Evolutionary conservation across 2,888 invertebrate genomes (phyloP).

Genomic region (Cephus nigrinus): DNA sequence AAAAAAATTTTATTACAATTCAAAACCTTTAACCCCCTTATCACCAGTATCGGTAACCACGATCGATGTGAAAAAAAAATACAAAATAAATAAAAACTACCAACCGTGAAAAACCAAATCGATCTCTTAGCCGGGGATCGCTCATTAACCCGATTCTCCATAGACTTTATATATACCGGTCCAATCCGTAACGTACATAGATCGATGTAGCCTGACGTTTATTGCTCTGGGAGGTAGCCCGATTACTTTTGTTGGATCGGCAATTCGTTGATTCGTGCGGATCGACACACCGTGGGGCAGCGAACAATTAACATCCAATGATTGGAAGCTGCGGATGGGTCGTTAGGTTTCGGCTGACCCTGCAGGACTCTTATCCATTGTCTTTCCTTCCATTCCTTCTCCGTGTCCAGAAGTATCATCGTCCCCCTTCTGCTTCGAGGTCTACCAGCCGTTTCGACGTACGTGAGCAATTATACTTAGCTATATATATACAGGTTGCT

Average conservation of each 20-base stretch:
- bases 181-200: not conserved
- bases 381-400: constrained; percentile 27
- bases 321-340: constrained; percentile 49
- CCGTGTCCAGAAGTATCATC: too few relatives aligned
- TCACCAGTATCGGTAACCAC: too few relatives aligned
- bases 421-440: too few relatives aligned
- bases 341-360: constrained; percentile 58
- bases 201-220: not conserved
- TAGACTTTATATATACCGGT: too few relatives aligned
- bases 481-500: too few relatives aligned
- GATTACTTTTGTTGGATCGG: constrained; percentile 27
- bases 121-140: too few relatives aligned
- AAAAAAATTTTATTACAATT: too few relatives aligned
- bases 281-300: constrained; percentile 21
- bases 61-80: too few relatives aligned
- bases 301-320: constrained; percentile 57
- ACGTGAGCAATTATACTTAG: constrained; percentile 51
- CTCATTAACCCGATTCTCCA: too few relatives aligned
- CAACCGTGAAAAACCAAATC: too few relatives aligned
- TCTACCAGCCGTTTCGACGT: constrained; percentile 15
- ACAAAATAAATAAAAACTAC: too few relatives aligned
- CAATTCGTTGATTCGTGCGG: constrained; percentile 33
- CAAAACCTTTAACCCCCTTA: too few relatives aligned
- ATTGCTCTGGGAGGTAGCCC: not conserved
- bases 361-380: constrained; percentile 47